Evolutionary conservation across 2,113 vertebrate species (phyloP).

Genomic region (Lamprotornis superbus): DNA sequence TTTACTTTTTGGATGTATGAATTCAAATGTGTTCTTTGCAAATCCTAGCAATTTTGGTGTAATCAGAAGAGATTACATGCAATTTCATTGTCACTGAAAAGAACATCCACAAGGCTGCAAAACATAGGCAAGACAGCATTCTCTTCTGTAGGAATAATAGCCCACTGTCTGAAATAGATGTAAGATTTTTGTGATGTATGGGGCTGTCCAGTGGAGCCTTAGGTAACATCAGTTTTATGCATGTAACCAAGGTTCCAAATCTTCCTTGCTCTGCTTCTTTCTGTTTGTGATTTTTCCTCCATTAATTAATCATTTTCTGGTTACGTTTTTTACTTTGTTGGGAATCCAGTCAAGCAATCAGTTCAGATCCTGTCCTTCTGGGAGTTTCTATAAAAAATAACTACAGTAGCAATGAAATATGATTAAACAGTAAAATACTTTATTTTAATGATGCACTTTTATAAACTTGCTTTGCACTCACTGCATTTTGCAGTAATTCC

Average conservation of each 20-base stretch:
- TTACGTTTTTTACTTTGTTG: background rate
- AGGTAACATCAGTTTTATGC: background rate
- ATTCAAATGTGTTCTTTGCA: constrained; percentile 37
- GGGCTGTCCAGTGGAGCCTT: background rate
- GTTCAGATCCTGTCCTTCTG: background rate
- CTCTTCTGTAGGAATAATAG: constrained; percentile 1
- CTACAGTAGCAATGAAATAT: background rate
- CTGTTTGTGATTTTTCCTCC: background rate
- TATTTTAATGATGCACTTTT: background rate
- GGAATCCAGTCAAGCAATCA: background rate
- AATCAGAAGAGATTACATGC: constrained; percentile 30
- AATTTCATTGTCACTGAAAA: constrained; percentile 38
- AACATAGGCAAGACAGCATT: background rate
- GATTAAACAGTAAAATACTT: background rate
- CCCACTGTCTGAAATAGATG: background rate
- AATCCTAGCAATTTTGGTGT: constrained; percentile 37
- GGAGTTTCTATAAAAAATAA: background rate
- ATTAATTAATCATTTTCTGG: background rate
- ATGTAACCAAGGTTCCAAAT: background rate
- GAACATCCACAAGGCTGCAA: background rate
- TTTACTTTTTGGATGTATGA: constrained; percentile 23
- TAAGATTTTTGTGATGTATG: background rate
- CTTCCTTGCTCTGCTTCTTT: background rate
- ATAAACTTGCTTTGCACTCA: background rate
- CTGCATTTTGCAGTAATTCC: background rate